These are phyloP conservation scores for Hyppa rectilinea DNA, from an alignment of 2,888 invertebrate species.

Conservation along the genomic window DNA sequence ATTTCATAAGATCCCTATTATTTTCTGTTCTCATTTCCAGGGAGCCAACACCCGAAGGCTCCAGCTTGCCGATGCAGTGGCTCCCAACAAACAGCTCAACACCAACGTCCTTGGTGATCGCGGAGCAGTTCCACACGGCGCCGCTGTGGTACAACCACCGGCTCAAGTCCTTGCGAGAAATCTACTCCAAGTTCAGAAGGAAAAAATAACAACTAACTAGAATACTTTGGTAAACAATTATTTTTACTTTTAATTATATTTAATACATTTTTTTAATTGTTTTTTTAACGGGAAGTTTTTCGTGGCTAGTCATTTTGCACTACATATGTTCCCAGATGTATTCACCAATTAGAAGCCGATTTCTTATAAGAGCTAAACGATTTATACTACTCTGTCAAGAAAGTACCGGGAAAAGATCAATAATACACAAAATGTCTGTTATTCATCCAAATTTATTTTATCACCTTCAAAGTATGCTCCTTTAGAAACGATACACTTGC, in stretches of 20 bases:
- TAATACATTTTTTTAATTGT: too few relatives aligned
- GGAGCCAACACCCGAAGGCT: slow-evolving; percentile 78
- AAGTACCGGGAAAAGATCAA: too few relatives aligned
- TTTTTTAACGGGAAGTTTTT: not conserved
- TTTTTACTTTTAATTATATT: slow-evolving; percentile 11
- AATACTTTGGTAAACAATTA: not conserved
- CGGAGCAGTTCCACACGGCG: slow-evolving; percentile 69
- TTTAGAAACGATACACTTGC: too few relatives aligned
- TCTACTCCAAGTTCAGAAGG: slow-evolving; percentile 79
- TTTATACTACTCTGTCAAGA: too few relatives aligned
- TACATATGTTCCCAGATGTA: not conserved
- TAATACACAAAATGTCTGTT: too few relatives aligned
- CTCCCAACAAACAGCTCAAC: slow-evolving; percentile 65
- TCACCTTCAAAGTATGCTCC: too few relatives aligned
- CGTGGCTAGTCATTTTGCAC: slow-evolving; percentile 19
- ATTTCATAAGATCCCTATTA: too few relatives aligned
- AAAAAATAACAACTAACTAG: slow-evolving; percentile 50
- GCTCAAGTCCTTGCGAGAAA: slow-evolving; percentile 73
- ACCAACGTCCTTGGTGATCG: slow-evolving; percentile 77
- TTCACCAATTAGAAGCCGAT: too few relatives aligned
- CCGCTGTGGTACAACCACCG: slow-evolving; percentile 79
- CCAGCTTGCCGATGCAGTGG: slow-evolving; percentile 78
- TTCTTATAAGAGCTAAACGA: too few relatives aligned
- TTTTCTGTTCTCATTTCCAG: slow-evolving; percentile 69
- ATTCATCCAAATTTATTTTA: too few relatives aligned